Base-by-base conservation (phyloP, 2,113 vertebrate genomes). In the Trogon surrucura region DNA sequence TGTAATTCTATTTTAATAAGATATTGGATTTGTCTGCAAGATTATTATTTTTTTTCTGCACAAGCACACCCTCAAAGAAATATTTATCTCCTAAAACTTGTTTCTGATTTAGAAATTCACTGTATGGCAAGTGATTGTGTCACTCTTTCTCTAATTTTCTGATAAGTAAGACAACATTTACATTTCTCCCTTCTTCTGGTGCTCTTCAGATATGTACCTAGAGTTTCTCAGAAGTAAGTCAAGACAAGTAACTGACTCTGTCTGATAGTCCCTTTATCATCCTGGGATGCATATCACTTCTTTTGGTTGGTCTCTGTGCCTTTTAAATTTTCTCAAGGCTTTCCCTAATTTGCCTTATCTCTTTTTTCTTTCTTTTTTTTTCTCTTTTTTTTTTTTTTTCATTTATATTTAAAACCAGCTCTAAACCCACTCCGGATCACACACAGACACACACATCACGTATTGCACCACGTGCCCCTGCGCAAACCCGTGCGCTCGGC, bases 1-100 rank as follows among this genome's bases (percentile, higher is more conserved):
- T 92, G 85, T 88, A 94, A 93, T 88, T 95, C 88, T 95, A 62
- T 88, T 95, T 94, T 95, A 96, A 94, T 94, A 96, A 80, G 91
- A 72, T 93, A 95, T 84, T 96, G 90, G 73, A 88, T 91, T 86
- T 90, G 80, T 94, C 92, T 90, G 67, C 48, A 80, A 85, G 67
- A 80, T 84, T 95, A 69, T 85, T 89, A 29, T 91, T 85, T 86
- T 82, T 86, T 82, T 91, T n/a, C 38, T 58, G 23, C 34, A 86
- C 21, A 81, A 94, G 71, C 56, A 47, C 64, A 80, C 67, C 51
- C 79, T 74, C 72, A 85, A 92, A 93, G 48, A 94, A 93, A 83
- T 75, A 93, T 84, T 93, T 86, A 53, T 81, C 90, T 95, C 45
- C 58, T 85, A 78, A 85, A 91, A 71, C 88, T 95, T 88, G 41